Percentiles rank a stretch among this genome's conserved stretches.
These are phyloP conservation scores for Himalopsyche anomala DNA, from an alignment of 2,888 invertebrate species.

Conservation along the genomic window DNA sequence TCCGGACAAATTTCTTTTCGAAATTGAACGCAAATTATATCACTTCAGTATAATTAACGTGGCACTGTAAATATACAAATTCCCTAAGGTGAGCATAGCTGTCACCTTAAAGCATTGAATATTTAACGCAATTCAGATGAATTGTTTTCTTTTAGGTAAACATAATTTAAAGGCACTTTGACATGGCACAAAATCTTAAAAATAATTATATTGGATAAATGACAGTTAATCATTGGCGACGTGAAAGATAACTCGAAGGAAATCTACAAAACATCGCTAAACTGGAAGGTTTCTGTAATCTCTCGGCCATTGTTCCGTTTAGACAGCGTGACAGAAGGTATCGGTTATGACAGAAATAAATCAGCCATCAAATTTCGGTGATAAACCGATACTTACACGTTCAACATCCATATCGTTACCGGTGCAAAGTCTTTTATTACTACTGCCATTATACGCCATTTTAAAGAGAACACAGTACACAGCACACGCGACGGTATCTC, in stretches of 20 bases:
- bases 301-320: constrained; percentile 57
- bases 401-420: constrained; percentile 76
- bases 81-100: constrained; percentile 6
- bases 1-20: background rate
- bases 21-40: background rate
- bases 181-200: background rate
- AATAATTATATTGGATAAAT: background rate
- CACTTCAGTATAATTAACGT: background rate
- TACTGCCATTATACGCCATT: constrained; percentile 85
- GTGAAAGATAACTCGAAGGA: background rate
- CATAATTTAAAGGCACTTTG: constrained; percentile 8
- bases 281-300: background rate
- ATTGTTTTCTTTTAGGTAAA: background rate
- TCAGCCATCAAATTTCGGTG: constrained; percentile 20
- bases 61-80: constrained; percentile 21
- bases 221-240: background rate
- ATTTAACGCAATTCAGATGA: background rate
- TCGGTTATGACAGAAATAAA: background rate
- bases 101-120: background rate
- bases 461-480: constrained; percentile 77
- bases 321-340: constrained; percentile 44
- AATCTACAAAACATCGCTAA: constrained; percentile 48
- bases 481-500: constrained; percentile 40
- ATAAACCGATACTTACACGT: constrained; percentile 71
- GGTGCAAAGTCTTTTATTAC: constrained; percentile 77